Base-by-base conservation (phyloP, 2,113 vertebrate genomes). In the Phyllostomus discolor region DNA sequence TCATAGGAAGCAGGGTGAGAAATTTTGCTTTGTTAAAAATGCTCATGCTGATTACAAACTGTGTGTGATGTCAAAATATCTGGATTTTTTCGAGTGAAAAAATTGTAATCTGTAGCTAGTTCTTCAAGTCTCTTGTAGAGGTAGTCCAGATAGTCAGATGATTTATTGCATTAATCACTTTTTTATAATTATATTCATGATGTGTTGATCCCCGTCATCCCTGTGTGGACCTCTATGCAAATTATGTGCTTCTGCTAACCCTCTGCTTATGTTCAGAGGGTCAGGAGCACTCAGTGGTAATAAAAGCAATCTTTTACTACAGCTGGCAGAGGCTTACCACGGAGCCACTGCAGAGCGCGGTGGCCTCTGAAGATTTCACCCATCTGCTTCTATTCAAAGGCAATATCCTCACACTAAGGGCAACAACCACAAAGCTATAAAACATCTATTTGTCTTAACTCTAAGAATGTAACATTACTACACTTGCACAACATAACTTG, bases 311-410 rank as follows among this genome's bases (percentile, higher is more conserved):
- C 98, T 91, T 97, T 98, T 90, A 79, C 52, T 97, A 14, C 94
- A 97, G 93, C 93, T 97, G 98, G 95, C 73, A 48, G 85, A 96
- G 72, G 33, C 97, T 97, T 91, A 12, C 89, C 91, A 70, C 95
- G 38, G 90, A 97, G 90, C 88, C 96, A 41, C 95, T 92, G 80
- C n/a, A 11, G 0, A 10, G 62, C 95, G 28, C 14, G 0, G 88
- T 24, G 59, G 90, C 93, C 97, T 97, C 97, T 4, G 7, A 98
- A 98, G 97, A 81, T 75, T 97, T 78, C n/a, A 59, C 35, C 96
- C 97, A 95, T 96, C 98, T 97, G 93, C 92, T 97, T 83, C 97
- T 93, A 59, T 95, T 91, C 96, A 79, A 95, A 98, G 96, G 86
- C 96, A 95, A 75, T 67, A 83, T 10, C 93, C 97, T 59, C 95